phyloP scores from a whole-genome alignment of 2,113 vertebrate genomes.

The Neomonachus schauinslandi region DNA sequence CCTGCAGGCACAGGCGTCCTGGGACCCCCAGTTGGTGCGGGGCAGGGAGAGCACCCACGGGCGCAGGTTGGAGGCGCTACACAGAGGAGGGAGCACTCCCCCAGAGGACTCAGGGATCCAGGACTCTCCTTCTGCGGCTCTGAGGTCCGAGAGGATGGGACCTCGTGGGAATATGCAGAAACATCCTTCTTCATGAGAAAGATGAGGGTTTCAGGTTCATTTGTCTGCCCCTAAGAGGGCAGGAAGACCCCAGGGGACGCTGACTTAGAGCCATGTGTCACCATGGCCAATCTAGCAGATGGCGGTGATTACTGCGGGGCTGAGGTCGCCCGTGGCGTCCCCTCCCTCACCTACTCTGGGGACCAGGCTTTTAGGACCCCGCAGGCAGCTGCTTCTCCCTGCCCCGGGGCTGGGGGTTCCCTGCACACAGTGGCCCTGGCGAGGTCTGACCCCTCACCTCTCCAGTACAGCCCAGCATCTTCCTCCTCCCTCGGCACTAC shows the following conservation, averaged over 20 bases:
- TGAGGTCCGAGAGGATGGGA: fast-evolving
- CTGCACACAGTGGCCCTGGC: fast-evolving
- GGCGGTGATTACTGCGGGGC: not conserved
- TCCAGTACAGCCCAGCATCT: constrained; percentile 57
- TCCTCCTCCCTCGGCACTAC: not conserved
- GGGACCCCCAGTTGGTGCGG: not conserved
- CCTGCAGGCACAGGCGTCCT: fast-evolving
- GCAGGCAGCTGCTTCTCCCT: too few species aligned
- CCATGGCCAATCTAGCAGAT: too few species aligned
- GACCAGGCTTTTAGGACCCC: not conserved
- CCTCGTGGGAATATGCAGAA: not conserved
- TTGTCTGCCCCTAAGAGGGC: too few species aligned
- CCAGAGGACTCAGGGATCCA: not conserved
- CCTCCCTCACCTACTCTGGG: not conserved
- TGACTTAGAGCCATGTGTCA: not conserved
- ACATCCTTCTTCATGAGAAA: fast-evolving
- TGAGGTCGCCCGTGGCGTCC: fast-evolving
- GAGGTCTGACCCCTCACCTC: too few species aligned
- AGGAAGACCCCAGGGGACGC: not conserved
- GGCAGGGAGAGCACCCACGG: not conserved
- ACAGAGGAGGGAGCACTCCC: not conserved
- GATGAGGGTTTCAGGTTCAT: not conserved
- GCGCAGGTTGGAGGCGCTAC: not conserved
- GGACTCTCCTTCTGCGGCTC: not conserved
- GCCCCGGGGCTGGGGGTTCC: not conserved